Evolutionary conservation across 2,797 vertebrate genomes (phyloP).

Genomic region (Pachyuromys duprasi): DNA sequence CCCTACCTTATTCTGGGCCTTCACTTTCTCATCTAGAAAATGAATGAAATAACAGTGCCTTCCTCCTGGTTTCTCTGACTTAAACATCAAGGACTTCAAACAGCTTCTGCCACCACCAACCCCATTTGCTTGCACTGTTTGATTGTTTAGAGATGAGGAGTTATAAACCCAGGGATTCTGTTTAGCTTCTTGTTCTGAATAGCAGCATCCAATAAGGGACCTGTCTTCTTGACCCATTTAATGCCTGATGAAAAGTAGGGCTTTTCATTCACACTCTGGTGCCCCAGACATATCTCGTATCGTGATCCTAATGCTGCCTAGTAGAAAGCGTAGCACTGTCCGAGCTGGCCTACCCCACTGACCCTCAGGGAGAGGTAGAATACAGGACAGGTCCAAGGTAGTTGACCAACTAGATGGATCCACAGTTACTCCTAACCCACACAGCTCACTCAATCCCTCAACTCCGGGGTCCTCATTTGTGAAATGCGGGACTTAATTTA

Average conservation of each 20-base stretch:
- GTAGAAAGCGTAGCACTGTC: background rate
- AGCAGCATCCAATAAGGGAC: background rate
- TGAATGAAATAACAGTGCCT: background rate
- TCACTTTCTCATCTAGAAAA: background rate
- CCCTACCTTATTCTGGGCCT: background rate
- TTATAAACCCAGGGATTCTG: background rate
- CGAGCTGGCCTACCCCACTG: background rate
- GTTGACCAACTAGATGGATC: background rate
- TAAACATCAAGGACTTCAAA: background rate
- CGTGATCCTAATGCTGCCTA: background rate
- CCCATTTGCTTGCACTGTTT: background rate
- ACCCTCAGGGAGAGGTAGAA: background rate
- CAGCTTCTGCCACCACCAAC: background rate
- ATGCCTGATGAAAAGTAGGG: background rate
- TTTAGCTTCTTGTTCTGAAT: background rate
- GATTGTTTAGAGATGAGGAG: background rate
- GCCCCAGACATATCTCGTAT: background rate
- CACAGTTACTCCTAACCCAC: background rate
- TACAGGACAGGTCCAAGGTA: background rate
- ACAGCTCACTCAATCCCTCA: background rate
- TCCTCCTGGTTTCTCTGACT: background rate
- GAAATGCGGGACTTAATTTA: background rate
- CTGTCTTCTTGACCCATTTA: background rate
- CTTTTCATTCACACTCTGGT: background rate
- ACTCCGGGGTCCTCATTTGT: background rate